These are phyloP conservation scores for Passerina amoena DNA, from an alignment of 2,113 vertebrate genomes.

Conservation along the genomic window DNA sequence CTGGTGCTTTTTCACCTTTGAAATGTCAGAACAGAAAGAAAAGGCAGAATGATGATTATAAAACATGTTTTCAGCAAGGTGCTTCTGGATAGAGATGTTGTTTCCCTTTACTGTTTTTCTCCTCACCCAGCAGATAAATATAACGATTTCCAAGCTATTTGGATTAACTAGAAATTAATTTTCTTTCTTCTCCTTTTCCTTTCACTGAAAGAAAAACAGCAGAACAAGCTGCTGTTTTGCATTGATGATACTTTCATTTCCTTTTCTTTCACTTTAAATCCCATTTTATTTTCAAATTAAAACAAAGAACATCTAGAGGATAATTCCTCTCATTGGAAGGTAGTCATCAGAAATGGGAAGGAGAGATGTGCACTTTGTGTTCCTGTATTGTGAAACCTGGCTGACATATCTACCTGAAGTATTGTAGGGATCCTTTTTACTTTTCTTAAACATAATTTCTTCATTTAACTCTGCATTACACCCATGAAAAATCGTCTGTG, in stretches of 20 bases:
- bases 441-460: not conserved
- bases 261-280: not conserved
- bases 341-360: not conserved
- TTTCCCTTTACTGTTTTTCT: not conserved
- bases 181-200: not conserved
- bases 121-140: not conserved
- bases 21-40: not conserved
- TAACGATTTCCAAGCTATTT: not conserved
- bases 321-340: not conserved
- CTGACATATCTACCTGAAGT: not conserved
- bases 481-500: not conserved
- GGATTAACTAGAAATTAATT: not conserved
- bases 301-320: not conserved
- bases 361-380: not conserved
- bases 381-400: not conserved
- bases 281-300: not conserved
- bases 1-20: not conserved
- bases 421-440: not conserved
- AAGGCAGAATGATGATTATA: not conserved
- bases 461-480: not conserved
- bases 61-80: not conserved
- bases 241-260: not conserved
- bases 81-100: not conserved
- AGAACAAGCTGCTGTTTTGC: rapidly evolving
- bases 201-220: not conserved